phyloP scores from a whole-genome alignment of 2,888 invertebrate genomes.

The Heteromyza rotundicornis region DNA sequence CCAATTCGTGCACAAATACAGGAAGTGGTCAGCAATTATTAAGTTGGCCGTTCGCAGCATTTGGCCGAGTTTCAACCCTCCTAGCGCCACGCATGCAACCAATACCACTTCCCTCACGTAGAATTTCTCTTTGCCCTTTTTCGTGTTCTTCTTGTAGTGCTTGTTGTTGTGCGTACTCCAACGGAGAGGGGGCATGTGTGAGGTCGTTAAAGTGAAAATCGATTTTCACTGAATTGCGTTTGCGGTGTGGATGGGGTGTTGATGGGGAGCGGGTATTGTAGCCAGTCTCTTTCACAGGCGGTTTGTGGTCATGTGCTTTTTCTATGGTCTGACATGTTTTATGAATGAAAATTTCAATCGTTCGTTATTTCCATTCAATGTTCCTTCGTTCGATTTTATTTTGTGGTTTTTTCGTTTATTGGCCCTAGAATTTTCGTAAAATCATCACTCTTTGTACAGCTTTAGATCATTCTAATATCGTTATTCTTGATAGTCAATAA shows the following conservation, averaged over 20 bases:
- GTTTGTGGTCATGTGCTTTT: not conserved
- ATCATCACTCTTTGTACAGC: too few species aligned
- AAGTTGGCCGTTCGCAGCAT: constrained; percentile 13
- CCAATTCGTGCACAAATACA: constrained; percentile 44
- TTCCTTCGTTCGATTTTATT: too few species aligned
- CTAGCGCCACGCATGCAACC: constrained; percentile 1
- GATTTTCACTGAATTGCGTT: constrained; percentile 42
- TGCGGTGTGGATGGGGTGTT: not conserved
- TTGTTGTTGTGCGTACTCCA: constrained; percentile 30
- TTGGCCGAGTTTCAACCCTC: constrained; percentile 13
- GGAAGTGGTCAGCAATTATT: constrained; percentile 35
- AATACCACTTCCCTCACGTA: too few species aligned
- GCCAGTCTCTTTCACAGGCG: not conserved
- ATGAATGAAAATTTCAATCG: constrained; percentile 51
- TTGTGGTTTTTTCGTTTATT: too few species aligned
- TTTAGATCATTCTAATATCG: too few species aligned
- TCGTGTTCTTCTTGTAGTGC: not conserved
- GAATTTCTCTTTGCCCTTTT: constrained; percentile 29
- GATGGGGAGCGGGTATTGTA: not conserved
- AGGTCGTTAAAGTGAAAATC: constrained; percentile 55
- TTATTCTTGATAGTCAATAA: too few species aligned
- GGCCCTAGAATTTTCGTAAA: too few species aligned
- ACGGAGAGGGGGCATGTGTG: constrained; percentile 25
- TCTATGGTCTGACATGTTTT: constrained; percentile 49
- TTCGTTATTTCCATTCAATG: constrained; percentile 38